A percentile compares a stretch with the other conserved stretches of the same genome.
phyloP scores from a whole-genome alignment of 2,888 invertebrate species.

The Argyresthia goedartella region DNA sequence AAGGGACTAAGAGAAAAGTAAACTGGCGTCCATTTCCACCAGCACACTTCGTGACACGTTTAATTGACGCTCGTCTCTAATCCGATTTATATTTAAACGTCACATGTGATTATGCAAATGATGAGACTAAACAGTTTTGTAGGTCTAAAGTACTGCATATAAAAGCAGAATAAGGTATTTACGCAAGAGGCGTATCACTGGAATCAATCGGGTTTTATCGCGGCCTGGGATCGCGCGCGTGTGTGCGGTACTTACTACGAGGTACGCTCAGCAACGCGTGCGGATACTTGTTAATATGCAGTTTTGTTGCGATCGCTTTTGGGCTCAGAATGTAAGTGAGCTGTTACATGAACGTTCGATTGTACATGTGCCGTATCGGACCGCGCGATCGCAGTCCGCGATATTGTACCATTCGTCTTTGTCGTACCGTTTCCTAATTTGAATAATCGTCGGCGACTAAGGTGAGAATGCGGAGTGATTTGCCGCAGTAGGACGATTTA shows the following conservation, averaged over 20 bases:
- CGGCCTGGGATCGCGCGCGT: constrained; percentile 58
- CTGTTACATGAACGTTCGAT: neutral
- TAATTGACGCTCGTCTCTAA: neutral
- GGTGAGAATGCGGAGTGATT: constrained; percentile 64
- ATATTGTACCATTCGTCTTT: constrained; percentile 70
- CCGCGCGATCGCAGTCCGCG: constrained; percentile 50
- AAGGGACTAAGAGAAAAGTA: constrained; percentile 16
- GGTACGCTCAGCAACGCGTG: neutral
- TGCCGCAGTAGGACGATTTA: constrained; percentile 20
- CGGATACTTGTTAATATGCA: too few relatives aligned
- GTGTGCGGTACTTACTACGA: constrained; percentile 37
- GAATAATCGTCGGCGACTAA: constrained; percentile 52
- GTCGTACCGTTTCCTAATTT: constrained; percentile 68
- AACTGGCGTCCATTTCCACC: constrained; percentile 35
- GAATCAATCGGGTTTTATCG: constrained; percentile 65
- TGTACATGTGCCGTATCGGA: constrained; percentile 50
- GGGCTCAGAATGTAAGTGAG: too few relatives aligned
- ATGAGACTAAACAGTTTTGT: constrained; percentile 25
- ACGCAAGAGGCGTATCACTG: constrained; percentile 64
- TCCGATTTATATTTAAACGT: neutral
- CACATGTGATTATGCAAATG: constrained; percentile 1
- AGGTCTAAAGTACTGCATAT: constrained; percentile 33
- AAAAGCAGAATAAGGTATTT: constrained; percentile 48
- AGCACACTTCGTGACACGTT: constrained; percentile 18
- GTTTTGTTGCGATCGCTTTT: too few relatives aligned